These are phyloP conservation scores for Rapana venosa DNA, from an alignment of 2,888 invertebrate species.

Conservation along the genomic window DNA sequence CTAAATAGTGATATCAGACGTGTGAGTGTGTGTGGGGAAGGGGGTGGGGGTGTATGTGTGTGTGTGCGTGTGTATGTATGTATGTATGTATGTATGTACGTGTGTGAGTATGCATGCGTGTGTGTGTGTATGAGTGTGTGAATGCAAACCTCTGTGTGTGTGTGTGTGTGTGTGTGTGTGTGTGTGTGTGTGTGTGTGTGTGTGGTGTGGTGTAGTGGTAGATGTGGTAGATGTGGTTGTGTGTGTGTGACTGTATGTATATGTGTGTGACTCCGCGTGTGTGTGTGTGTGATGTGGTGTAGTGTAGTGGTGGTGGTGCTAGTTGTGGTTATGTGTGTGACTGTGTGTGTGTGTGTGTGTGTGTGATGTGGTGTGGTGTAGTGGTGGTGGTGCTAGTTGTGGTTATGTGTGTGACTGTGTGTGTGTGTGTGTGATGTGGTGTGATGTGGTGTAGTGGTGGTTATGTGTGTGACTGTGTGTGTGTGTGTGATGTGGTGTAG, in stretches of 20 bases:
- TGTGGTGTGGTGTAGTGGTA: neutral
- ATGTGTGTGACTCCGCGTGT: neutral
- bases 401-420: neutral
- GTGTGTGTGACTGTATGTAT: constrained; percentile 9
- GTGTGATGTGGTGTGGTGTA: neutral
- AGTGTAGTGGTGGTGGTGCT: neutral
- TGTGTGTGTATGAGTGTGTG: neutral
- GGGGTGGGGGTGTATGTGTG: no score
- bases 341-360: neutral
- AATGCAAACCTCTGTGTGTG: neutral
- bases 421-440: neutral
- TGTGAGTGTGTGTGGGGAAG: neutral
- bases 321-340: neutral
- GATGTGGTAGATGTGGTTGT: neutral
- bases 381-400: neutral
- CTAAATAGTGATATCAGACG: neutral
- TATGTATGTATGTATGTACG: neutral
- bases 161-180: neutral
- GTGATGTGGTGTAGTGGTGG: neutral
- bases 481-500: no score
- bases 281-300: neutral
- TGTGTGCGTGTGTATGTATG: neutral
- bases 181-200: neutral
- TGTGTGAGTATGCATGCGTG: neutral
- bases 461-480: neutral